A percentile compares a stretch with the other conserved stretches of the same genome.
These are phyloP conservation scores for Drosophila malerkotliana DNA, from an alignment of 1,140 invertebrate genomes.

Conservation along the genomic window DNA sequence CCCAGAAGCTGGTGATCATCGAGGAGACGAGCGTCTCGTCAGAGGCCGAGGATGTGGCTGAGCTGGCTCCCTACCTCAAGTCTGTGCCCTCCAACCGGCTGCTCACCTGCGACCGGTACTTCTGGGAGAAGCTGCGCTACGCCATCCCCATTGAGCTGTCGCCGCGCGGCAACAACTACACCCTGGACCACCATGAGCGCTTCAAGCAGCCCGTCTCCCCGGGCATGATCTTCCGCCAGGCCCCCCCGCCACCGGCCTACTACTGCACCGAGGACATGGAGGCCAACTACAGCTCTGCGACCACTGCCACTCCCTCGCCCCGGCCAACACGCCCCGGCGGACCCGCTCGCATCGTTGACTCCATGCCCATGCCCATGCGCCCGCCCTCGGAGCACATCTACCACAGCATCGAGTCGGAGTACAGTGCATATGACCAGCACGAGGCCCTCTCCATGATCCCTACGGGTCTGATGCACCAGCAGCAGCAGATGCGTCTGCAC, in stretches of 20 bases:
- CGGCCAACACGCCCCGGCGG: conserved; percentile 84
- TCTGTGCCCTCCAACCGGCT: conserved; percentile 91
- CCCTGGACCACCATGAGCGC: conserved; percentile 84
- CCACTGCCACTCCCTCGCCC: conserved; percentile 87
- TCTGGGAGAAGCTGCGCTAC: conserved; percentile 96
- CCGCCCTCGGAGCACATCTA: conserved; percentile 94
- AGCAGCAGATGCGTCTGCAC: conserved; percentile 63
- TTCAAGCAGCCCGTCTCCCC: conserved; percentile 83
- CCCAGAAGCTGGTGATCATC: conserved; percentile 93
- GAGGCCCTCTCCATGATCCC: conserved; percentile 82
- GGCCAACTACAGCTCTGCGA: conserved; percentile 87
- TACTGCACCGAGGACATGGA: conserved; percentile 85
- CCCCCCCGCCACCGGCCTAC: conserved; percentile 84
- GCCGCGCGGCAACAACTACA: conserved; percentile 84
- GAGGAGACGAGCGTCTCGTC: conserved; percentile 90
- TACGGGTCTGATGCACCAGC: conserved; percentile 69
- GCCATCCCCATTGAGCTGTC: conserved; percentile 90
- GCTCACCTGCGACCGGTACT: conserved; percentile 94
- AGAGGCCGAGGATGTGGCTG: conserved; percentile 93
- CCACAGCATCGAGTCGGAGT: conserved; percentile 94
- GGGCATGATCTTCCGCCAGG: conserved; percentile 81
- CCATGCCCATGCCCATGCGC: conserved; percentile 84
- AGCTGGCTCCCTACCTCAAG: conserved; percentile 94
- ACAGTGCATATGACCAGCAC: conserved; percentile 84
- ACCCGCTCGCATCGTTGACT: conserved; percentile 63